A percentile compares a stretch with the other conserved stretches of the same genome.
These are phyloP conservation scores for Dendrocopos noguchii DNA, from an alignment of 2,113 vertebrate genomes.

Conservation along the genomic window DNA sequence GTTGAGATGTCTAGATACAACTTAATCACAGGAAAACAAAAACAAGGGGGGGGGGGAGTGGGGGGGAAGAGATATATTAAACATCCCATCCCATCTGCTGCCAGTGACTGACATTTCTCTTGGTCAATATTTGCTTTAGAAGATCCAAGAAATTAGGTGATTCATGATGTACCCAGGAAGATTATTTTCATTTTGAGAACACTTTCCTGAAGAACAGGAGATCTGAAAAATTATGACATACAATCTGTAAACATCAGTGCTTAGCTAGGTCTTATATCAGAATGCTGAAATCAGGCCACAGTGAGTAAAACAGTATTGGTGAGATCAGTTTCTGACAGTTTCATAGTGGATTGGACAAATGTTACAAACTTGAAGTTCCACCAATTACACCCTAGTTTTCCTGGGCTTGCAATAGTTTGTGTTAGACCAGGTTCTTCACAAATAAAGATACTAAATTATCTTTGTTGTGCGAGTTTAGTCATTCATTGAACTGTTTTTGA, in stretches of 20 bases:
- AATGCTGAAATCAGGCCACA: background rate
- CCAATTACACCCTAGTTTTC: background rate
- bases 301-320: background rate
- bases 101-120: background rate
- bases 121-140: background rate
- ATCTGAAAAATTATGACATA: background rate
- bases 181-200: background rate
- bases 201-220: background rate
- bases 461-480: background rate
- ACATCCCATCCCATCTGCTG: background rate
- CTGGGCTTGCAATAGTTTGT: background rate
- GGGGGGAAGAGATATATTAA: background rate
- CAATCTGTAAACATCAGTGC: background rate
- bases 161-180: background rate
- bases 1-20: conserved; percentile 16
- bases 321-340: background rate
- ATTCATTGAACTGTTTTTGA: background rate
- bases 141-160: background rate
- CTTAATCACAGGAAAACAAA: conserved; percentile 5
- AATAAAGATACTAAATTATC: background rate
- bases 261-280: background rate
- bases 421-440: background rate
- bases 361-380: background rate
- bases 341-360: background rate
- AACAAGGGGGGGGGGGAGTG: too few species aligned